A percentile compares a stretch with the other conserved stretches of the same genome.
These are phyloP conservation scores for Spodoptera litura DNA, from an alignment of 1,140 invertebrate genomes.

Conservation along the genomic window DNA sequence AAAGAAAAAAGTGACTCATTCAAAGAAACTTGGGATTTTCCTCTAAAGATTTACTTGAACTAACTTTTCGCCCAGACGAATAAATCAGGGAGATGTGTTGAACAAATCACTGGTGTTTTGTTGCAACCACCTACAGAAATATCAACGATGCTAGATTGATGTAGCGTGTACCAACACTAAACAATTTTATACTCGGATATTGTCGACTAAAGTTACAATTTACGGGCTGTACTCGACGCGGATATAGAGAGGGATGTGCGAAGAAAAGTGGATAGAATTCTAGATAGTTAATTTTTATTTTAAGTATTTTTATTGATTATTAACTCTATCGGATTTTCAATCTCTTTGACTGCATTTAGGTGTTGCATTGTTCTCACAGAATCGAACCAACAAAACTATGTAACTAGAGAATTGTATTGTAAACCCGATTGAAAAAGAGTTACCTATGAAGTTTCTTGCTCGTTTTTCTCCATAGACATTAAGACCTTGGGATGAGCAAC, in stretches of 20 bases:
- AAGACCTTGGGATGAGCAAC: too few relatives aligned
- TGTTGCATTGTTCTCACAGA: too few relatives aligned
- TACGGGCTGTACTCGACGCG: conserved; percentile 62
- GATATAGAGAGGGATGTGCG: neutral
- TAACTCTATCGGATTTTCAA: too few relatives aligned
- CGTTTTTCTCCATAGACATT: too few relatives aligned
- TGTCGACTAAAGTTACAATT: conserved; percentile 76
- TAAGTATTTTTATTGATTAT: too few relatives aligned
- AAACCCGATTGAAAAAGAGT: too few relatives aligned
- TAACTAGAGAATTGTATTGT: too few relatives aligned
- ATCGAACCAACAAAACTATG: too few relatives aligned
- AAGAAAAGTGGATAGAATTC: neutral
- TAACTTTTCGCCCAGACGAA: conserved; percentile 63
- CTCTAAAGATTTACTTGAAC: conserved; percentile 45
- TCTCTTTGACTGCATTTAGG: too few relatives aligned
- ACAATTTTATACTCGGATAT: conserved; percentile 75
- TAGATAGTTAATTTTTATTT: too few relatives aligned
- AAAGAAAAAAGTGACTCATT: conserved; percentile 19
- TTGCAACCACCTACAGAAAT: conserved; percentile 25
- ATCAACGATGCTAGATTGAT: conserved; percentile 59
- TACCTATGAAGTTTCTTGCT: too few relatives aligned
- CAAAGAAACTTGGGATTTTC: neutral
- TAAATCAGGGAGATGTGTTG: conserved; percentile 73
- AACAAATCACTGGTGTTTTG: conserved; percentile 62
- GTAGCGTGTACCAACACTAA: conserved; percentile 66